Base-by-base conservation (phyloP, 2,113 vertebrate genomes). In the Platycercus adscitus region DNA sequence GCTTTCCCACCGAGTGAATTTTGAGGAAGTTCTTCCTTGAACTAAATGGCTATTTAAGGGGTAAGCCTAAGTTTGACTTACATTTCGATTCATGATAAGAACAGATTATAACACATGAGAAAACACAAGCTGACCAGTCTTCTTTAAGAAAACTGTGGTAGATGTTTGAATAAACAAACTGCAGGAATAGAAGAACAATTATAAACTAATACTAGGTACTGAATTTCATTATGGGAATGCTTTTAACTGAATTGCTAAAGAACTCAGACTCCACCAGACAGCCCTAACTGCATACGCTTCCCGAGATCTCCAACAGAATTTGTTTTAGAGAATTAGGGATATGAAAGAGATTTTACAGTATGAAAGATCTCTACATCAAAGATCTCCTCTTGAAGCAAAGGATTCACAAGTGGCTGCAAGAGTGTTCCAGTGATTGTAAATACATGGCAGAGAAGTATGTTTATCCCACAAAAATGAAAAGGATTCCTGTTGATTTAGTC, bases 381-480 rank as follows among this genome's bases (percentile, higher is more conserved):
- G 61, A 65, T 79, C 31, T 41, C 55, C 35, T 84, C 76, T 64
- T 78, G 35, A 86, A 93, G 65, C 26, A 75, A 73, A 75, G 26
- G 76, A 81, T 86, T 88, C 65, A 86, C 52, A 86, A 94, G 77
- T 84, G 41, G 20, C 43, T 47, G n/a, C 23, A 55, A 50, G 25
- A 80, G 47, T 52, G 28, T 81, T 92, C 52, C 44, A 60, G 69
- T 2, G 2, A 89, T 12, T 79, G 66, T 56, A 94, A 95, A 93
- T 78, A 70, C 18, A 72, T 1, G 43, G 44, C 64, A 87, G n/a
- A 87, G 52, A 77, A 89, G 66, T 69, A 79, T 49, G 53, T 87
- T 95, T 96, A 93, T 73, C 37, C 61, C 78, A 49, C 61, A 76
- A 43, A 96, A 88, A 64, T 33, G 41, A 73, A 92, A 92, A 79